Conservation (phyloP, 2,797 vertebrate species). For the Arnoldichthys spilopterus region DNA sequence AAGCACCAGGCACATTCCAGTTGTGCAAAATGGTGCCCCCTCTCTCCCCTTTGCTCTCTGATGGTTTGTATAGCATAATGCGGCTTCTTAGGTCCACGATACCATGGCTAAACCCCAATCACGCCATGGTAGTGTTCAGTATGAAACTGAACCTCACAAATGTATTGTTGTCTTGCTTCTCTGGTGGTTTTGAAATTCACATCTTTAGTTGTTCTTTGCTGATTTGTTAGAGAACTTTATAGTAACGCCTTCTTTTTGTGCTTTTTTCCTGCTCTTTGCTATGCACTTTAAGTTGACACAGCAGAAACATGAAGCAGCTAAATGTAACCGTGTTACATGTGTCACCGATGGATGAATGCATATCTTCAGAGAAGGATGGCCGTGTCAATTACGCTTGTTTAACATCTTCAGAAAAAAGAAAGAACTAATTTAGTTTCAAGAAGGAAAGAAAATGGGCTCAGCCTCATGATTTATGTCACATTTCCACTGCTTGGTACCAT, state of each 20-base stretch:
- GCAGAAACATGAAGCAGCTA: neutral
- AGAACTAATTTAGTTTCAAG: neutral
- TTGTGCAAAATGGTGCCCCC: constrained; percentile 59
- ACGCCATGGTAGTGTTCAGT: constrained; percentile 30
- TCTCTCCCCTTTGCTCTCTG: constrained; percentile 47
- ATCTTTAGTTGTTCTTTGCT: constrained; percentile 30
- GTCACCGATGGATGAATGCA: neutral
- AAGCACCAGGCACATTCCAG: constrained; percentile 55
- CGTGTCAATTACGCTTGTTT: neutral
- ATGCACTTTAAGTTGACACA: constrained; percentile 4
- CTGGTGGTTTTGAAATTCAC: constrained; percentile 44
- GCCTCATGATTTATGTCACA: no score
- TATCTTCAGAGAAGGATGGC: constrained; percentile 17
- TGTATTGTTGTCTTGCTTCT: constrained; percentile 34
- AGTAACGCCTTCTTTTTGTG: neutral
- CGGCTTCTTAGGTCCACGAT: constrained; percentile 46
- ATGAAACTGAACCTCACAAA: constrained; percentile 49
- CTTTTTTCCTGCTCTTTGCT: constrained; percentile 7
- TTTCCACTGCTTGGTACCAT: no score
- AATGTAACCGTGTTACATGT: neutral
- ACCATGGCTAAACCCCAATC: constrained; percentile 30
- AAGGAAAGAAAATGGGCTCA: neutral
- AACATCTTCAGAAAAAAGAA: neutral
- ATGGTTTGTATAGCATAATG: constrained; percentile 59
- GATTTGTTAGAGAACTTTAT: constrained; percentile 19